Evolutionary conservation across 2,888 invertebrate genomes (phyloP).

Genomic region (Chrysolina oricalcia): DNA sequence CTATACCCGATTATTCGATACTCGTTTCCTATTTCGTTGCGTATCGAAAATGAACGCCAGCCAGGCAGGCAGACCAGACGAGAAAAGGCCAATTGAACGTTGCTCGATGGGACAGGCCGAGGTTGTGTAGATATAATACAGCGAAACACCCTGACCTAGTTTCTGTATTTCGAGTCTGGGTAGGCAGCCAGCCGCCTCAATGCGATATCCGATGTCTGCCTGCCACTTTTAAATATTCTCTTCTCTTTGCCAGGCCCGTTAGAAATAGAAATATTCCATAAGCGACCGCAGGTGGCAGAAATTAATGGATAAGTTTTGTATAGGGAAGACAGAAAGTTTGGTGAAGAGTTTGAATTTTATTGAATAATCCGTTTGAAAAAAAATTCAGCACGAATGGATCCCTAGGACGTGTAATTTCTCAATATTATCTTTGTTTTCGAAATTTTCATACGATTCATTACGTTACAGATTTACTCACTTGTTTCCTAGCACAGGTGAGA

Average conservation of each 20-base stretch:
- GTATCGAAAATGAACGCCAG: slow-evolving; percentile 2
- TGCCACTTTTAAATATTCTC: slow-evolving; percentile 23
- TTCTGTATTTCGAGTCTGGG: slow-evolving; percentile 53
- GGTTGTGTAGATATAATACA: slow-evolving; percentile 15
- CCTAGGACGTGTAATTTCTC: too few relatives aligned
- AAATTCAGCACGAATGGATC: too few relatives aligned
- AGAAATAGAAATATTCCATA: background rate
- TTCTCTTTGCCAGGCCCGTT: background rate
- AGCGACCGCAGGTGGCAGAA: too few relatives aligned
- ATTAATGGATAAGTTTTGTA: too few relatives aligned
- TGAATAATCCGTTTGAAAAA: too few relatives aligned
- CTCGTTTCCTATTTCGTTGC: slow-evolving; percentile 4
- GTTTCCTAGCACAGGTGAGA: too few relatives aligned
- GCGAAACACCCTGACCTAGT: slow-evolving; percentile 62
- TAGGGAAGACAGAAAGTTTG: too few relatives aligned
- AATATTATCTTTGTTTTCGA: too few relatives aligned
- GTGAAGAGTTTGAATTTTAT: too few relatives aligned
- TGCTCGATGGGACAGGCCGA: background rate
- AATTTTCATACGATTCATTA: too few relatives aligned
- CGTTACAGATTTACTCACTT: too few relatives aligned
- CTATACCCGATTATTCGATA: background rate
- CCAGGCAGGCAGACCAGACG: slow-evolving; percentile 8
- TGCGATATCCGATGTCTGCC: background rate
- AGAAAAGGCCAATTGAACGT: slow-evolving; percentile 36
- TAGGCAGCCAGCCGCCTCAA: slow-evolving; percentile 31